Conservation (phyloP, 2,888 invertebrate species). For the Rhogogaster chlorosoma region DNA sequence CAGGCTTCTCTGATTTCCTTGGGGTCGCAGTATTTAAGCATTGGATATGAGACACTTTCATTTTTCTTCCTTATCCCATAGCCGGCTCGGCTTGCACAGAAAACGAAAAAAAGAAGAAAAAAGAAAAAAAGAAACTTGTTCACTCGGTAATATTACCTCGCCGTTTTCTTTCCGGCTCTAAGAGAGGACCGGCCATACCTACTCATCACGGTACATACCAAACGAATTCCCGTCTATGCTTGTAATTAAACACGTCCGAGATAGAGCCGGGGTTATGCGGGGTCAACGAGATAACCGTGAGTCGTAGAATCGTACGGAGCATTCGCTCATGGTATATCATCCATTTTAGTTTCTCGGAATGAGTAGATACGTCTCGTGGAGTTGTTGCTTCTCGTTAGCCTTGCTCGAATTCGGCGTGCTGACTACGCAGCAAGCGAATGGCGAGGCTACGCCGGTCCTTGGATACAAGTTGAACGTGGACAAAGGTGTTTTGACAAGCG, state of each 20-base stretch:
- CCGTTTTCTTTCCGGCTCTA: neutral
- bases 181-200: neutral
- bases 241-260: slow-evolving; percentile 45
- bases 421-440: neutral
- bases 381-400: slow-evolving; percentile 6
- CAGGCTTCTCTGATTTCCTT: slow-evolving; percentile 63
- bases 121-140: no score
- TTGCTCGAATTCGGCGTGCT: neutral
- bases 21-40: slow-evolving; percentile 60
- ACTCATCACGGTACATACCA: neutral
- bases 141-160: neutral
- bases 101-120: neutral
- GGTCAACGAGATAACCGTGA: slow-evolving; percentile 49
- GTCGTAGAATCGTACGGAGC: slow-evolving; percentile 37
- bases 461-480: slow-evolving; percentile 21
- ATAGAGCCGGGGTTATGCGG: slow-evolving; percentile 39
- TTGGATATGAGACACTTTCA: slow-evolving; percentile 49
- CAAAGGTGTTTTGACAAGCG: slow-evolving; percentile 27
- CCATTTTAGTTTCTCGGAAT: slow-evolving; percentile 48
- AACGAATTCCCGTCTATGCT: neutral
- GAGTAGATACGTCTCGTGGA: slow-evolving; percentile 17
- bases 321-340: slow-evolving; percentile 9
- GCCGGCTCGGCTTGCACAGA: neutral
- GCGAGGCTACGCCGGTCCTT: neutral
- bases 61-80: slow-evolving; percentile 6